These are phyloP conservation scores for Orthonychiurus folsomi DNA, from an alignment of 2,888 invertebrate genomes.

Conservation along the genomic window DNA sequence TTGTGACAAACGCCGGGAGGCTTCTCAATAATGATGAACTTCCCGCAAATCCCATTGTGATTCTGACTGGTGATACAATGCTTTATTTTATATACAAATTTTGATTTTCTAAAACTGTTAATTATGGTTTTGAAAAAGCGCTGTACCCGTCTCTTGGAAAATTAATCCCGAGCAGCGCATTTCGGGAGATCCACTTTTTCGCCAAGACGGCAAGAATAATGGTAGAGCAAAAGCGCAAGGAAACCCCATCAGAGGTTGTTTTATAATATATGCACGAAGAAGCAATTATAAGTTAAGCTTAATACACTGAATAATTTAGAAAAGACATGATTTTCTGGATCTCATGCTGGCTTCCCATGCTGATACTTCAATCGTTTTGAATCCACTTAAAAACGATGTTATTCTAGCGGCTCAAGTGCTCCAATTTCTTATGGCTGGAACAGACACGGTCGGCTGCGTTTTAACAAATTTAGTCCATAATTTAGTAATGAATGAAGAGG, in stretches of 20 bases:
- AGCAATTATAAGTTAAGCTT: too few relatives aligned
- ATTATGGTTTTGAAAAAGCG: too few relatives aligned
- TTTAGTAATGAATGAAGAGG: constrained; percentile 3
- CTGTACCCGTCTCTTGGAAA: background rate
- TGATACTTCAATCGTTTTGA: background rate
- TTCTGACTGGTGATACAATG: background rate
- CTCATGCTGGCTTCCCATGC: background rate
- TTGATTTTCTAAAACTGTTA: too few relatives aligned
- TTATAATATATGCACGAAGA: too few relatives aligned
- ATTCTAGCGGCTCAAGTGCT: background rate
- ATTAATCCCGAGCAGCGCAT: background rate
- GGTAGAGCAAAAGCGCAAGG: background rate
- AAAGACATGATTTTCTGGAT: constrained; percentile 4
- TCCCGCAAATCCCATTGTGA: background rate
- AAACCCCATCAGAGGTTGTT: background rate
- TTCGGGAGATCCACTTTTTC: background rate
- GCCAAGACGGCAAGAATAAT: background rate
- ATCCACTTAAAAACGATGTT: constrained; percentile 3
- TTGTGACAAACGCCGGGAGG: background rate
- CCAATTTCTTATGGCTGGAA: constrained; percentile 1
- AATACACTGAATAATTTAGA: background rate
- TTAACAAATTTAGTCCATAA: background rate
- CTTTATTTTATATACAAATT: too few relatives aligned
- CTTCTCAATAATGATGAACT: background rate
- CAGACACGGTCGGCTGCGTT: background rate